These are phyloP conservation scores for Hololepta plana DNA, from an alignment of 2,888 invertebrate genomes.

Conservation along the genomic window DNA sequence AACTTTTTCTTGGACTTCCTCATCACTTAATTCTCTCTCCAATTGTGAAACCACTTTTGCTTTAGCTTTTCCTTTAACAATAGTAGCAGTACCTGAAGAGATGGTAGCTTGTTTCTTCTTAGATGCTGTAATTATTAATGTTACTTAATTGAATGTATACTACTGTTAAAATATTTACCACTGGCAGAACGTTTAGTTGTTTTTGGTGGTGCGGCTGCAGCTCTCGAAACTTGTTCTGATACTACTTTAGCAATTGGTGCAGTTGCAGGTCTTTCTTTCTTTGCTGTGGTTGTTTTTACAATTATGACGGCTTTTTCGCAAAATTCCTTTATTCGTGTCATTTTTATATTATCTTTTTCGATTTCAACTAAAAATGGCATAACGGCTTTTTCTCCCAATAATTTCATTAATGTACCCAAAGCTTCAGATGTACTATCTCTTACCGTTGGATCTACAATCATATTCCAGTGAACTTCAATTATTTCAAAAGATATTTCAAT, in stretches of 20 bases:
- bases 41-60: conserved; percentile 23
- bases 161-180: too few species aligned
- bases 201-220: conserved; percentile 21
- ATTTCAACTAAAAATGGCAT: conserved; percentile 73
- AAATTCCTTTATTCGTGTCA: conserved; percentile 86
- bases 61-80: conserved; percentile 12
- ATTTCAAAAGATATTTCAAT: conserved; percentile 3
- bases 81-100: conserved; percentile 23
- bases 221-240: conserved; percentile 7
- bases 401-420: conserved; percentile 82
- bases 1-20: conserved; percentile 61
- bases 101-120: conserved; percentile 15
- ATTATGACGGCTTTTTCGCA: conserved; percentile 82
- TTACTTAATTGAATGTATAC: too few species aligned
- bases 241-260: conserved; percentile 22
- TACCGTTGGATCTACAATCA: conserved; percentile 62
- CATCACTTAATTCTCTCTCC: conserved; percentile 53
- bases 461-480: conserved; percentile 3
- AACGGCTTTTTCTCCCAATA: conserved; percentile 83
- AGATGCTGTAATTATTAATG: conserved; percentile 7
- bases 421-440: conserved; percentile 88
- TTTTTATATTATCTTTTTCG: conserved; percentile 79
- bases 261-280: conserved; percentile 40
- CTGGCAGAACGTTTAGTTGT: conserved; percentile 13
- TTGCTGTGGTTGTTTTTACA: conserved; percentile 48